These are phyloP conservation scores for Chlorospingus flavigularis DNA, from an alignment of 2,797 vertebrate species.

Conservation along the genomic window DNA sequence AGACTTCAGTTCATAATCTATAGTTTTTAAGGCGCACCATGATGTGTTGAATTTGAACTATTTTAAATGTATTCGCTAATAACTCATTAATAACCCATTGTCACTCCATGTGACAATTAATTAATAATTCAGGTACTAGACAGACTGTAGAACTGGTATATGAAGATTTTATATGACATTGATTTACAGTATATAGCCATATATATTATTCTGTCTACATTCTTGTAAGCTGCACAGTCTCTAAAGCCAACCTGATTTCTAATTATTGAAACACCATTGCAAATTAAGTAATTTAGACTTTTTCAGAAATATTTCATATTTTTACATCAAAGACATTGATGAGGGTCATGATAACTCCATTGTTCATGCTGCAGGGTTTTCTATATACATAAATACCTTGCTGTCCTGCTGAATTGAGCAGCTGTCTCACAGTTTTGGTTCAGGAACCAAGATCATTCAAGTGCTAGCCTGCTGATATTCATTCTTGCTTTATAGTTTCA, in stretches of 20 bases:
- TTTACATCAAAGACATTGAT: not conserved
- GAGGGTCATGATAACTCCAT: not conserved
- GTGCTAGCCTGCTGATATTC: not conserved
- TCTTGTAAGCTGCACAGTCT: not conserved
- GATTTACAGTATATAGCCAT: not conserved
- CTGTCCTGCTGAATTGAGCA: not conserved
- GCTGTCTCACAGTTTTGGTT: not conserved
- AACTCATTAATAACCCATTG: fast-evolving
- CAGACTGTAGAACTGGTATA: not conserved
- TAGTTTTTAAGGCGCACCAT: not conserved
- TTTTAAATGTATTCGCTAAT: not conserved
- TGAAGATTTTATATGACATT: not conserved
- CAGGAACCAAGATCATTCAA: not conserved
- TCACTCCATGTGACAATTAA: not conserved
- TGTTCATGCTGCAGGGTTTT: not conserved
- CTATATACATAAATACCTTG: not conserved
- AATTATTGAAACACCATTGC: not conserved
- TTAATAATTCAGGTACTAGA: not conserved
- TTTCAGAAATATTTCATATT: not conserved
- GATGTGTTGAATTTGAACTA: not conserved
- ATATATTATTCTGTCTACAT: not conserved
- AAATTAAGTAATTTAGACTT: not conserved
- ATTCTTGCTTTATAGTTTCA: not conserved
- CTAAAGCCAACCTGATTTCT: not conserved
- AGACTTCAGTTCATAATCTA: not conserved